A percentile compares a stretch with the other conserved stretches of the same genome.
These are phyloP conservation scores for Lepidochrysops patricia DNA, from an alignment of 2,888 invertebrate species.

Conservation along the genomic window DNA sequence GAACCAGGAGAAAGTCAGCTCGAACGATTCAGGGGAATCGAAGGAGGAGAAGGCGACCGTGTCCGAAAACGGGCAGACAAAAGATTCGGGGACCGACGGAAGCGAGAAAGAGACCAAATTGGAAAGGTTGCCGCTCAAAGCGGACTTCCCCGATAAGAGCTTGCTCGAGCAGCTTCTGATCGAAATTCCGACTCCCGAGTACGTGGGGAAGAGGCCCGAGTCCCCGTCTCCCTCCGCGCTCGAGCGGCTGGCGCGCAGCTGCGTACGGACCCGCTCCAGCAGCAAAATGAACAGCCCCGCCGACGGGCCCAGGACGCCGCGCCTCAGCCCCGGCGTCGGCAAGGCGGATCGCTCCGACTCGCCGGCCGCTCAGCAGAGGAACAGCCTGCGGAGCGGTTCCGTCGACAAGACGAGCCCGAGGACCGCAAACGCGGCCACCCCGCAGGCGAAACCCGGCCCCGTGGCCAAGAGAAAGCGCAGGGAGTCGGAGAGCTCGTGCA, in stretches of 20 bases:
- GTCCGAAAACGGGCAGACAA: conserved; percentile 46
- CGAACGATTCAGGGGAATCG: conserved; percentile 48
- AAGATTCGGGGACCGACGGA: conserved; percentile 27
- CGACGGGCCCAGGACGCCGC: conserved; percentile 61
- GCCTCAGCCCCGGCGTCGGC: conserved; percentile 54
- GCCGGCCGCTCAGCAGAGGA: conserved; percentile 44
- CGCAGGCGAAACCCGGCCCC: conserved; percentile 33
- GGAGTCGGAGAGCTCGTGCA: conserved; percentile 84
- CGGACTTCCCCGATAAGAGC: conserved; percentile 73
- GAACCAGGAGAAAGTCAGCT: conserved; percentile 78
- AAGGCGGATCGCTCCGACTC: conserved; percentile 50
- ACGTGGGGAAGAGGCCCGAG: conserved; percentile 62
- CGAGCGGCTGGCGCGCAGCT: conserved; percentile 61
- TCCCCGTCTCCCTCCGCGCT: conserved; percentile 65
- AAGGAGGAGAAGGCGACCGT: conserved; percentile 31
- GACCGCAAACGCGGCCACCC: conserved; percentile 26
- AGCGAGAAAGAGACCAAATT: conserved; percentile 37
- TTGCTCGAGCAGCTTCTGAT: conserved; percentile 86
- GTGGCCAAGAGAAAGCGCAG: conserved; percentile 82
- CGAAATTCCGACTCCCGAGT: conserved; percentile 82
- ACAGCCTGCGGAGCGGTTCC: conserved; percentile 49
- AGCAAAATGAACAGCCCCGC: conserved; percentile 81
- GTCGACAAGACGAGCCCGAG: conserved; percentile 54
- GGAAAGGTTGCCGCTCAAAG: conserved; percentile 57
- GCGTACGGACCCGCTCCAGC: conserved; percentile 79